A percentile compares a stretch with the other conserved stretches of the same genome.
phyloP scores from a whole-genome alignment of 1,140 invertebrate species.

The Brachionus asplanchnoidis region DNA sequence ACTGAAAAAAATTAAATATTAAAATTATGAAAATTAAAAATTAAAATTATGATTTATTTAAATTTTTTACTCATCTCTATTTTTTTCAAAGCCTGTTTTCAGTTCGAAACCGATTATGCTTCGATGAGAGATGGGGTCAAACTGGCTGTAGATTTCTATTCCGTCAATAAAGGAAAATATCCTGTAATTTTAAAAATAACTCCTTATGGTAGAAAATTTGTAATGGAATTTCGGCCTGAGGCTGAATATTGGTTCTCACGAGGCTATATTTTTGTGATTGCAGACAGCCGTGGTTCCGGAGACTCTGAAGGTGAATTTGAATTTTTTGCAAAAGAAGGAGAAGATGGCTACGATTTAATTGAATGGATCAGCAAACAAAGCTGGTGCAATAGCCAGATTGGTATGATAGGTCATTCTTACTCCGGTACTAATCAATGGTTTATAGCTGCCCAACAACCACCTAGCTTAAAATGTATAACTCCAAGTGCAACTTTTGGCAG shows the following conservation, averaged over 20 bases:
- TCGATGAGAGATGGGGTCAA: background rate
- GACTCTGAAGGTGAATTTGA: conserved; percentile 8
- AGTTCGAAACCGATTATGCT: background rate
- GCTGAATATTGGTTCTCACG: background rate
- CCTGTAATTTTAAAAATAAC: conserved; percentile 32
- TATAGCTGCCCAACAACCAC: background rate
- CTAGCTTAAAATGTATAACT: background rate
- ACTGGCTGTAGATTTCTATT: background rate
- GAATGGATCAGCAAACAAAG: background rate
- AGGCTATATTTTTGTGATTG: conserved; percentile 20
- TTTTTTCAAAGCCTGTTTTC: too few relatives aligned
- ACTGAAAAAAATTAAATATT: too few relatives aligned
- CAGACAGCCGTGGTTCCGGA: background rate
- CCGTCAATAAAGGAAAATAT: background rate
- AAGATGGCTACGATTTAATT: conserved; percentile 31
- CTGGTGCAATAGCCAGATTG: background rate
- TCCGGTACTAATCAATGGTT: conserved; percentile 20
- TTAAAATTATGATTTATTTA: too few relatives aligned
- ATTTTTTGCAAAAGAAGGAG: background rate
- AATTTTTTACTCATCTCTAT: too few relatives aligned
- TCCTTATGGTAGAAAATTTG: background rate
- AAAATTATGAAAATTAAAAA: too few relatives aligned
- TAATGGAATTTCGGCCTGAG: background rate
- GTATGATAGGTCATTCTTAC: conserved; percentile 7
- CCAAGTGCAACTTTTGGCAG: background rate